Base-by-base conservation (phyloP, 2,888 invertebrate species). In the Baccha elongata region DNA sequence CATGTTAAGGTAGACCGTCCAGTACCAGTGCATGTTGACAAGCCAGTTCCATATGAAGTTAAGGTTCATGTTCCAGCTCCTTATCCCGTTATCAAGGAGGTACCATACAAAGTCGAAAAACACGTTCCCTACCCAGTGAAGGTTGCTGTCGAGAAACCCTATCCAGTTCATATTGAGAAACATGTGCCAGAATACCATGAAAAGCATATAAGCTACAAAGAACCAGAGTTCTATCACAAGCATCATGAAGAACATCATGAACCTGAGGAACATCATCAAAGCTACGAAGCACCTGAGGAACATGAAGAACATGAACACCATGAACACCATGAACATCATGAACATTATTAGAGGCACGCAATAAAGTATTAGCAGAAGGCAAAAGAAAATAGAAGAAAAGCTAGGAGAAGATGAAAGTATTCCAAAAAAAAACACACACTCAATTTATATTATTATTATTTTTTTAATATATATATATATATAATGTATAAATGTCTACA, bases 11-110 rank as follows among this genome's bases (percentile, higher is more conserved):
- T 89, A 81, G 93, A 93, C 88, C 91, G 93, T 62, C 93, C 93
- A 53, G 89, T 94, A 65, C 94, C 95, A 4, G 93, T 94, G 0
- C 93, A 92, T 52, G 94, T 96, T 0, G 94, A 94, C 86, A 95
- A 95, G 88, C 94, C 93, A 64, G 94, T 95, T 55, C 95, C 95
- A 1, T 95, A 95, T 89, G 94, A 94, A 65, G 94, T 95, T 15
- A 94, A 95, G 89, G 93, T 95, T 8, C 94, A 92, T 50, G 92
- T 93, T 53, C 93, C 94, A 76, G 94, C 94, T 11, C 94, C 94
- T 0, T 93, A 94, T 89, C 93, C 94, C 65, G 94, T 94, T 42
- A 92, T 94, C 91, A 94, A 94, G 89, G 93, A 93, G 86, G 91
- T 94, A 11, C 93, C 94, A 44, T 91, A 91, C 88, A 88, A 93